Evolutionary conservation across 1,140 invertebrate genomes (phyloP).

Genomic region (Diorhabda sublineata): DNA sequence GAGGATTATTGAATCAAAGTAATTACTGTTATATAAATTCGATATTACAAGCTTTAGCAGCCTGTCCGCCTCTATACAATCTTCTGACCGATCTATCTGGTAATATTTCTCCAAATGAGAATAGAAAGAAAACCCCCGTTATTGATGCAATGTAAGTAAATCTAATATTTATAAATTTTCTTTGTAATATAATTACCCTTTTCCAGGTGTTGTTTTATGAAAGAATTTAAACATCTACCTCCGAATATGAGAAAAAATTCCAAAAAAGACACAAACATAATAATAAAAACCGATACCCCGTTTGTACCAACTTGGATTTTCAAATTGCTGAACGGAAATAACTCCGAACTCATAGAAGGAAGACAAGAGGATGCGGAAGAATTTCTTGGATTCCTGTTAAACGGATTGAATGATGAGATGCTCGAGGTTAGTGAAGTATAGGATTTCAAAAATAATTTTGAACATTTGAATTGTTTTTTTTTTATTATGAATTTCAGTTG

Average conservation of each 20-base stretch:
- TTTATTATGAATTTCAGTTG: constrained; percentile 50
- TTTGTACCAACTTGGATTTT: constrained; percentile 83
- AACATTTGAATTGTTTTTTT: too few species aligned
- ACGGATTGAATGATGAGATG: constrained; percentile 95
- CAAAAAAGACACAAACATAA: constrained; percentile 49
- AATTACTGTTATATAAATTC: constrained; percentile 97
- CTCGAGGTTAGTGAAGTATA: constrained; percentile 60
- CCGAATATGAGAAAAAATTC: constrained; percentile 51
- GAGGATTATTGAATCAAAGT: constrained; percentile 84
- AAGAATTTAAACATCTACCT: constrained; percentile 63
- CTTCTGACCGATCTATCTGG: constrained; percentile 69
- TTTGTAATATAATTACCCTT: constrained; percentile 5
- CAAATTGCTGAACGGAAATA: constrained; percentile 72
- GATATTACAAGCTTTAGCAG: constrained; percentile 82
- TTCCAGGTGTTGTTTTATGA: constrained; percentile 61
- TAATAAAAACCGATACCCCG: constrained; percentile 57
- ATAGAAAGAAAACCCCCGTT: constrained; percentile 71
- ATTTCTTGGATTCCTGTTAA: constrained; percentile 86
- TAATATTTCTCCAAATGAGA: constrained; percentile 50
- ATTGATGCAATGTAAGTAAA: constrained; percentile 82
- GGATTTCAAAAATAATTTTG: not conserved
- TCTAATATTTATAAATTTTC: not conserved
- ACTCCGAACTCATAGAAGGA: constrained; percentile 70
- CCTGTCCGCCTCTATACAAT: constrained; percentile 92
- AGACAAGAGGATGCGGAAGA: constrained; percentile 94